Conservation (phyloP, 2,113 vertebrate genomes). For the Ptyas mucosa region DNA sequence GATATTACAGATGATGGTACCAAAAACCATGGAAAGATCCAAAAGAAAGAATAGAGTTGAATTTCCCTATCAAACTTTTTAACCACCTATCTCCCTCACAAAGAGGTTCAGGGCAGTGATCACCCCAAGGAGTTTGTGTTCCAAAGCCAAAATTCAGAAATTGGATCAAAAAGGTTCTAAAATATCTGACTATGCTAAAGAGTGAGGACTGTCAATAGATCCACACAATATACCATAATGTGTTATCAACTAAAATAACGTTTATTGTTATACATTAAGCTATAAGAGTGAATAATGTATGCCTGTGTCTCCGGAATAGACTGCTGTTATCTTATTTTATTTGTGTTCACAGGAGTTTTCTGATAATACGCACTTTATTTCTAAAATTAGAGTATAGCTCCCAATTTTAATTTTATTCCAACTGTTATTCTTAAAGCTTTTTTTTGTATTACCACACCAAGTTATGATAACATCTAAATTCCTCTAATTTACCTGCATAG, state of each 20-base stretch:
- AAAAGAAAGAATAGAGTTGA: not conserved
- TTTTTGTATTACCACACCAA: not conserved
- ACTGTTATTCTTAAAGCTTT: not conserved
- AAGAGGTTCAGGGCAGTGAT: not conserved
- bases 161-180: not conserved
- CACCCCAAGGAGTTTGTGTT: not conserved
- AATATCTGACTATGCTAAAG: not conserved
- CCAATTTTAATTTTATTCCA: not conserved
- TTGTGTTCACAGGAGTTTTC: not conserved
- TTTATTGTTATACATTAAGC: not conserved
- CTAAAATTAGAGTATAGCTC: not conserved
- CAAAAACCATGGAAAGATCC: not conserved
- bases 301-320: not conserved
- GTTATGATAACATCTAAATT: not conserved
- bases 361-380: not conserved
- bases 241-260: not conserved
- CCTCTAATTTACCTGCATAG: not conserved
- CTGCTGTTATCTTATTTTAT: not conserved
- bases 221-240: not conserved
- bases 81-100: too few species aligned
- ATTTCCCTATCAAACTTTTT: not conserved
- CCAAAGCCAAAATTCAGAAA: not conserved
- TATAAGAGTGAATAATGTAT: not conserved
- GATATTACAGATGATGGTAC: not conserved
- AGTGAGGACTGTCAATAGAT: not conserved